Conservation (phyloP, 2,888 invertebrate species). For the Exocentrus adspersus region DNA sequence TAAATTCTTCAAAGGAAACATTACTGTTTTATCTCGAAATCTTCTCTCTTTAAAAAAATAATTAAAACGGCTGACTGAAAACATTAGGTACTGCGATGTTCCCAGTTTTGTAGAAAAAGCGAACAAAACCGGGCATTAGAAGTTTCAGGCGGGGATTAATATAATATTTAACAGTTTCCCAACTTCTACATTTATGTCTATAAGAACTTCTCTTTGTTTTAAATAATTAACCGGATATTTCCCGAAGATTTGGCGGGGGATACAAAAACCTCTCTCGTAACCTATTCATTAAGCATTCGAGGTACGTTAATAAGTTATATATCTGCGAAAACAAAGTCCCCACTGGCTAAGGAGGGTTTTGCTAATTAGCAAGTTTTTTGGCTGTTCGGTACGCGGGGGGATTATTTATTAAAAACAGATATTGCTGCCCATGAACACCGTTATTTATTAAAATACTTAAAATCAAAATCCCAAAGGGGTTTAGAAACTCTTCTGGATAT, state of each 20-base stretch:
- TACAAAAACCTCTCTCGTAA: constrained; percentile 30
- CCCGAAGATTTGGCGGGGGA: constrained; percentile 29
- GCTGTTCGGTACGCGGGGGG: neutral
- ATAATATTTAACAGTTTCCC: constrained; percentile 36
- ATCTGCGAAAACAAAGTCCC: constrained; percentile 25
- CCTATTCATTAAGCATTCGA: constrained; percentile 35
- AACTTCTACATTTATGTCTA: constrained; percentile 38
- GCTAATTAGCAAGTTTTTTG: neutral
- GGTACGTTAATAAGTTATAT: constrained; percentile 32
- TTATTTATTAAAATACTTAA: too few species aligned
- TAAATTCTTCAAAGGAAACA: neutral
- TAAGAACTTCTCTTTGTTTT: constrained; percentile 35
- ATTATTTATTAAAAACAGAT: neutral
- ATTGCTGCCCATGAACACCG: neutral
- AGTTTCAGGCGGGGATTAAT: constrained; percentile 28
- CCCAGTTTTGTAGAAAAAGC: constrained; percentile 5
- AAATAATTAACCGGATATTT: constrained; percentile 39
- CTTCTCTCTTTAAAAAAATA: neutral
- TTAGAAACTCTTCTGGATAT: too few species aligned
- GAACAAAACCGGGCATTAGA: constrained; percentile 18
- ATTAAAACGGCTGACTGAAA: neutral
- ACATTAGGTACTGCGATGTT: constrained; percentile 6
- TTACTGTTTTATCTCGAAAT: neutral
- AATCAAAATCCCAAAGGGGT: too few species aligned
- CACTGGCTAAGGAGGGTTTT: constrained; percentile 1